phyloP scores from a whole-genome alignment of 2,113 vertebrate genomes.

The Carollia perspicillata region DNA sequence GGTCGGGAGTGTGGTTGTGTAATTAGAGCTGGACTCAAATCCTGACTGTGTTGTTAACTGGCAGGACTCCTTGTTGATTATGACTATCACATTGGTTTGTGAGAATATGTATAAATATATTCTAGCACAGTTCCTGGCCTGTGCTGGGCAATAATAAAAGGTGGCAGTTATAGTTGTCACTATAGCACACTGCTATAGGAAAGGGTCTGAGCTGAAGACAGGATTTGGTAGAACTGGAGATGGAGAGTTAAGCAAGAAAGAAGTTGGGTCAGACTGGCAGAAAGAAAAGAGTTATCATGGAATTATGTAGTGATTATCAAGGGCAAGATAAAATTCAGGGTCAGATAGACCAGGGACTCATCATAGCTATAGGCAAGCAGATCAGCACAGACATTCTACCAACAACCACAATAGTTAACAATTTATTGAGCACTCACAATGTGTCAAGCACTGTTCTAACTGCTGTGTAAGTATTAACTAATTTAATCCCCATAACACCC shows the following conservation, averaged over 20 bases:
- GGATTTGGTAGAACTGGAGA: not conserved
- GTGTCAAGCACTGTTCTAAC: not conserved
- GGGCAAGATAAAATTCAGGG: not conserved
- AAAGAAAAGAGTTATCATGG: not conserved
- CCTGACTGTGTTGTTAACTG: not conserved
- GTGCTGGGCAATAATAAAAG: not conserved
- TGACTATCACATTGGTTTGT: not conserved
- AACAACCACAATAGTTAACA: not conserved
- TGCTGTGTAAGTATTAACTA: not conserved
- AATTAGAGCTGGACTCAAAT: conserved; percentile 22
- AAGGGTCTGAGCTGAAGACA: not conserved
- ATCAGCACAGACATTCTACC: not conserved
- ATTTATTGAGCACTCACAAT: not conserved
- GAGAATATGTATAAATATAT: not conserved
- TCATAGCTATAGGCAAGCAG: not conserved
- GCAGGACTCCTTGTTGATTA: not conserved
- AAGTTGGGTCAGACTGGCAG: not conserved
- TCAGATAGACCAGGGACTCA: not conserved
- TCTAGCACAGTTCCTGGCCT: not conserved
- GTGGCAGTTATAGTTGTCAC: not conserved
- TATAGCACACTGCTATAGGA: not conserved
- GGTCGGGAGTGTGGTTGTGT: not conserved
- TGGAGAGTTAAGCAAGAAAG: not conserved
- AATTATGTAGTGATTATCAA: not conserved
- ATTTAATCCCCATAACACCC: not conserved